These are phyloP conservation scores for Athene cunicularia DNA, from an alignment of 2,113 vertebrate species.

Conservation along the genomic window DNA sequence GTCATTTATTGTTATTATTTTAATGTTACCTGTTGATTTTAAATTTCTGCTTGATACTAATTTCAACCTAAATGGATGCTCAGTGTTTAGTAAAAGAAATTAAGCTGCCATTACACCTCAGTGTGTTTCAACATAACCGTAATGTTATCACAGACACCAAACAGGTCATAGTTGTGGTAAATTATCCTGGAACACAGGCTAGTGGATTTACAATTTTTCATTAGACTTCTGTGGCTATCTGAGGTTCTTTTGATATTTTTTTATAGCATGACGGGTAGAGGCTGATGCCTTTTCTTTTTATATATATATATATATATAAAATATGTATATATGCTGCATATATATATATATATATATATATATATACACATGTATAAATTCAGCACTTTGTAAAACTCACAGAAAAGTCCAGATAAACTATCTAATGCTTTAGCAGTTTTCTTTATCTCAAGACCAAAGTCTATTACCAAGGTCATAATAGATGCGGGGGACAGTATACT, in stretches of 20 bases:
- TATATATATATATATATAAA: background rate
- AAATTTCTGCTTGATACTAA: background rate
- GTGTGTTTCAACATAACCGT: background rate
- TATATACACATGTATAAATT: background rate
- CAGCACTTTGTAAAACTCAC: background rate
- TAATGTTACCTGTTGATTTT: background rate
- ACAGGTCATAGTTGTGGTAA: background rate
- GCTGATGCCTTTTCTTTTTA: background rate
- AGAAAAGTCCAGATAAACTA: no score
- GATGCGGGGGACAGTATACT: background rate
- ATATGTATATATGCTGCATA: background rate
- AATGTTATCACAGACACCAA: background rate
- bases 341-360: background rate
- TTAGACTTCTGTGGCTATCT: background rate
- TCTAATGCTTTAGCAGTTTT: no score
- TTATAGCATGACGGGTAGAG: background rate
- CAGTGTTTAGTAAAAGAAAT: background rate
- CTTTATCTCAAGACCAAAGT: background rate
- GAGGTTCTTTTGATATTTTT: background rate
- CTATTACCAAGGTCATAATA: background rate
- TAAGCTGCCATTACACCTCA: background rate
- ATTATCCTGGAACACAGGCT: background rate
- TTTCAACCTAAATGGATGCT: background rate
- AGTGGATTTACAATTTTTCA: background rate
- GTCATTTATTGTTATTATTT: background rate